Conservation (phyloP, 2,113 vertebrate species). For the Sylvietta virens region DNA sequence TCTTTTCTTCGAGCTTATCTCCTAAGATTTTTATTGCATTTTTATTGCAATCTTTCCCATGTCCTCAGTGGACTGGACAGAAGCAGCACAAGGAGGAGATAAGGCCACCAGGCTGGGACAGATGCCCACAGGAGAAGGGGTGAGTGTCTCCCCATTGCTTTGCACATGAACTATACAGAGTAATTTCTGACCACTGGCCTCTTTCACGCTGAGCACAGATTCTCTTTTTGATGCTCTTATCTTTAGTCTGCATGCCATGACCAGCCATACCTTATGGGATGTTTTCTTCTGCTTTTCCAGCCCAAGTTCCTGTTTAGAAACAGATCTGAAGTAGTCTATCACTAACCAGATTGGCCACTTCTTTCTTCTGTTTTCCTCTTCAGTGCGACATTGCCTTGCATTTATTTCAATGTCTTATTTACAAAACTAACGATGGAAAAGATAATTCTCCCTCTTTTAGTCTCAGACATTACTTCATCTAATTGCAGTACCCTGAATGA, state of each 20-base stretch:
- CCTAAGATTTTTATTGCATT: not conserved
- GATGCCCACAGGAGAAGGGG: not conserved
- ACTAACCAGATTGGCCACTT: not conserved
- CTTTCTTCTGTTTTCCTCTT: slow-evolving; percentile 15
- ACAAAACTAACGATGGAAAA: not conserved
- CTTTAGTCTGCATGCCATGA: not conserved
- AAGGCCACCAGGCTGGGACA: not conserved
- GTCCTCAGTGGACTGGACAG: not conserved
- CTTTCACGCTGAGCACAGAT: not conserved
- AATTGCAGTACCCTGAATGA: not conserved
- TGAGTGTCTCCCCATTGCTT: not conserved
- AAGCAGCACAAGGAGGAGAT: not conserved
- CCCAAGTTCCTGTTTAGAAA: slow-evolving; percentile 1
- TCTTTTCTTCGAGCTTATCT: not conserved
- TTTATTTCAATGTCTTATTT: not conserved
- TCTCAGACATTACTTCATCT: slow-evolving; percentile 47
- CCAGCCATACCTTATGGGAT: not conserved
- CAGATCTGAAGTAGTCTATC: not conserved
- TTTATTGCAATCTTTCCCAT: not conserved
- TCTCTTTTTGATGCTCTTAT: slow-evolving; percentile 18
- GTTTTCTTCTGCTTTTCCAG: slow-evolving; percentile 21
- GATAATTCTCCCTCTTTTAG: slow-evolving; percentile 1
- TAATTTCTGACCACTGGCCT: not conserved
- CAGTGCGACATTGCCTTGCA: not conserved
- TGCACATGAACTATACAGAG: fast-evolving